Evolutionary conservation across 2,797 vertebrate species (phyloP), one percentile per base, ranked within the genome.

Genomic region (Spinibarbus caldwelli): DNA sequence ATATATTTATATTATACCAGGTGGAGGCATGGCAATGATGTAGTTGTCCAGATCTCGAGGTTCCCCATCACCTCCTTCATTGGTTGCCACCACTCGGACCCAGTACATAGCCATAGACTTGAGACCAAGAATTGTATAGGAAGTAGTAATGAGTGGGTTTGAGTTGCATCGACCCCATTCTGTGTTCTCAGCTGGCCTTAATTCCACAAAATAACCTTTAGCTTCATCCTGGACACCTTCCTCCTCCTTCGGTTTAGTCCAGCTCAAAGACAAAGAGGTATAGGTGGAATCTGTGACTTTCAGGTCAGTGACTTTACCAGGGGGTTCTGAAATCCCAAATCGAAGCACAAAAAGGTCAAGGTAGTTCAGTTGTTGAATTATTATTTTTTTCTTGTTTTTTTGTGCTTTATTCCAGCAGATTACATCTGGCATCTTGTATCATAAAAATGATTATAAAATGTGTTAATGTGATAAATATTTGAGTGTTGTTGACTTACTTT

Each of bases 161-260:
- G 76, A 9, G 66, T 96, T 97, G 90, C 96, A 97, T 0, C 93
- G 94, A 78, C 80, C 86, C 97, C 97, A 98, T 54, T 91, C 95
- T 45, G 92, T 90, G 88, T 91, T 93, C 82, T 94, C 94, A 12
- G 93, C 91, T 86, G 94, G 90, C 76, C 94, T 92, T 76, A 97
- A 88, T 90, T 98, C 97, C 85, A 97, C 96, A 88, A 96, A 91
- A 0, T 97, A 98, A 14, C 96, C 96, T 88, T 95, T 96, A 43
- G 95, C 95, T 34, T 92, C 91, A 8, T 93, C 94, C 81, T 93
- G 90, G 78, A 95, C 93, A 1, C 94, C 95, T 1, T 94, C 91
- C 54, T 94, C 91, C 15, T 91, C 75, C 0, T 87, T 94, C 0
- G 97, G 97, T 91, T 91, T 95, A 45, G 78, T 94, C 97, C 97